phyloP scores from a whole-genome alignment of 2,797 vertebrate genomes.

The Mareca strepera region DNA sequence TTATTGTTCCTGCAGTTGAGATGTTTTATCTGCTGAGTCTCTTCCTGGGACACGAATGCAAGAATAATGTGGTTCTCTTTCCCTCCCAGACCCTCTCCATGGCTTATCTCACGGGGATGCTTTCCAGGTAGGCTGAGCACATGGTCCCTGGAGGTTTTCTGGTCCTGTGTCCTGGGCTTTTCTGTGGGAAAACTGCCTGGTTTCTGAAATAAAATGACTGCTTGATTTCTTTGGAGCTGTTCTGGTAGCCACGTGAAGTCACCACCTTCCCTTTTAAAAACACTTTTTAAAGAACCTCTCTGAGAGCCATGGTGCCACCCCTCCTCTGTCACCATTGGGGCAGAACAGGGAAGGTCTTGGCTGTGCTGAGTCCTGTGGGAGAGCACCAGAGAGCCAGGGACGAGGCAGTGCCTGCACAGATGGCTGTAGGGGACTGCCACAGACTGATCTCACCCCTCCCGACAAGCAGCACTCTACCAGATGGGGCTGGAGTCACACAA shows the following conservation, averaged over 20 bases:
- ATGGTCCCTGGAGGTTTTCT: background rate
- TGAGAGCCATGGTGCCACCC: background rate
- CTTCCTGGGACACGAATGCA: background rate
- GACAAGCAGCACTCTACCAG: background rate
- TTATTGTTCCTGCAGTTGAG: background rate
- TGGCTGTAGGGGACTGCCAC: background rate
- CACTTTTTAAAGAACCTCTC: background rate
- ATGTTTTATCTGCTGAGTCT: background rate
- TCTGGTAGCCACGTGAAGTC: background rate
- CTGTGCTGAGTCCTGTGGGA: background rate
- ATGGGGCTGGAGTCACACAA: background rate
- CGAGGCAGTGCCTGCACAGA: background rate
- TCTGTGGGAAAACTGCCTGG: background rate
- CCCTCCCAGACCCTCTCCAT: constrained; percentile 88
- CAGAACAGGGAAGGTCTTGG: background rate
- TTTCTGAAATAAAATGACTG: background rate
- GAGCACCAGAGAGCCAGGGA: background rate
- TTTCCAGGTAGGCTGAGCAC: constrained; percentile 86
- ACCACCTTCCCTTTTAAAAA: background rate
- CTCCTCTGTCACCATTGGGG: background rate
- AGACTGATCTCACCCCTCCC: background rate
- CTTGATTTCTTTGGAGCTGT: background rate
- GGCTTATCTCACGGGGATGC: constrained; percentile 93
- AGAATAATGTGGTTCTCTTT: background rate
- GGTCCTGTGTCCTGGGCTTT: background rate